Evolutionary conservation across 2,797 vertebrate species (phyloP).

Genomic region (Thripadectes ignobilis): DNA sequence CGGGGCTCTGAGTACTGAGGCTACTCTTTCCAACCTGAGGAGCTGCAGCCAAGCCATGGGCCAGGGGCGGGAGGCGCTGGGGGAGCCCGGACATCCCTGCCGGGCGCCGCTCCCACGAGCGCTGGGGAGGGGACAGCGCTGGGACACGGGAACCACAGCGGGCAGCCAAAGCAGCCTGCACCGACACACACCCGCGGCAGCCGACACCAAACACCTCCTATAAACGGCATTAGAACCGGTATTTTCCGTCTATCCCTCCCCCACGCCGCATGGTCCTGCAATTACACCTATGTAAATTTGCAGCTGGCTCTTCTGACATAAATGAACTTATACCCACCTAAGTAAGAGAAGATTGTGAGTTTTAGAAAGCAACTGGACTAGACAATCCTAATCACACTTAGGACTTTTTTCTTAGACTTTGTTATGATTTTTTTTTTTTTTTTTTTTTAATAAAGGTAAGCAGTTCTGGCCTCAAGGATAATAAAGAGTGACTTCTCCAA

Average conservation of each 20-base stretch:
- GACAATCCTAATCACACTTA: not conserved
- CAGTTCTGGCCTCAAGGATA: not conserved
- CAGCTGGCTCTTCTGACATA: not conserved
- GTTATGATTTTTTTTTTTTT: not conserved
- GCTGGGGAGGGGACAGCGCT: not conserved
- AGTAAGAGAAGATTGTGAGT: not conserved
- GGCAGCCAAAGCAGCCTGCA: not conserved
- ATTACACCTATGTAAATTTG: not conserved
- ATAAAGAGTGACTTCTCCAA: not conserved
- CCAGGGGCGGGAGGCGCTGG: not conserved
- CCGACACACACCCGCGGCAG: not conserved
- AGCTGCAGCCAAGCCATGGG: not conserved
- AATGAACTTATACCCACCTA: not conserved
- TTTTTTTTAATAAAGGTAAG: not conserved
- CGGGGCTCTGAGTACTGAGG: not conserved
- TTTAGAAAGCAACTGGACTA: not conserved
- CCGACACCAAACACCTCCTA: not conserved
- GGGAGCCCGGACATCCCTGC: not conserved
- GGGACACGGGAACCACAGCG: not conserved
- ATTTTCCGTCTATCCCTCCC: not conserved
- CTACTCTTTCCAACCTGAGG: not conserved
- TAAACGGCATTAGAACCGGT: not conserved
- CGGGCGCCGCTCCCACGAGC: not conserved
- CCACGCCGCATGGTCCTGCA: not conserved
- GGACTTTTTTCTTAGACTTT: not conserved